Conservation (phyloP, 2,888 invertebrate genomes). For the Serripes groenlandicus region DNA sequence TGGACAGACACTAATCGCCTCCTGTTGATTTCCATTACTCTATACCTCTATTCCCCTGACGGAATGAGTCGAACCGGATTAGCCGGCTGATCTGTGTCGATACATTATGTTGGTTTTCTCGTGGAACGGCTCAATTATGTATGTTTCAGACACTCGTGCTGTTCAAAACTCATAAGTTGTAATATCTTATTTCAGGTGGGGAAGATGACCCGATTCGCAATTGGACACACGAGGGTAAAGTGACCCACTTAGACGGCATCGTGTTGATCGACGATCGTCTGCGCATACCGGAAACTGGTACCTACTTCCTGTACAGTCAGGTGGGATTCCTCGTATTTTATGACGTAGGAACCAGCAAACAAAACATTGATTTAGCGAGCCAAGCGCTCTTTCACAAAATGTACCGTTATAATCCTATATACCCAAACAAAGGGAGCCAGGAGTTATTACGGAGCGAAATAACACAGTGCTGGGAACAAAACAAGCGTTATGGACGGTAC, state of each 20-base stretch:
- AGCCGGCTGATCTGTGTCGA: no score
- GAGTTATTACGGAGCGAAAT: constrained; percentile 66
- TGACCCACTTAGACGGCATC: constrained; percentile 60
- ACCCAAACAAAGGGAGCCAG: constrained; percentile 67
- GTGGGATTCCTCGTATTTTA: constrained; percentile 67
- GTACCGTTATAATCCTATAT: constrained; percentile 65
- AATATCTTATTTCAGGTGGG: neutral
- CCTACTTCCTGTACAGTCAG: constrained; percentile 73
- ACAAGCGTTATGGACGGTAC: constrained; percentile 66
- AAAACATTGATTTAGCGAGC: neutral
- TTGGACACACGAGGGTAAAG: constrained; percentile 44
- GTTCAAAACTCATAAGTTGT: no score
- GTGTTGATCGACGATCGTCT: constrained; percentile 54
- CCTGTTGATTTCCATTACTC: no score
- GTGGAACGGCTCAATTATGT: no score
- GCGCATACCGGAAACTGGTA: constrained; percentile 64
- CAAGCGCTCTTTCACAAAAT: constrained; percentile 70
- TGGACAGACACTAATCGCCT: no score
- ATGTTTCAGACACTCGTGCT: no score
- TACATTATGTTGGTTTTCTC: no score
- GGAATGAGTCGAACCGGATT: no score
- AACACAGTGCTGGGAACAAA: constrained; percentile 69
- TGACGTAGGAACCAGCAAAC: constrained; percentile 24
- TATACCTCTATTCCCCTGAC: no score
- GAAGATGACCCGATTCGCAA: constrained; percentile 53